A percentile compares a stretch with the other conserved stretches of the same genome.
Evolutionary conservation across 2,797 vertebrate species (phyloP).

Genomic region (Spizella passerina): DNA sequence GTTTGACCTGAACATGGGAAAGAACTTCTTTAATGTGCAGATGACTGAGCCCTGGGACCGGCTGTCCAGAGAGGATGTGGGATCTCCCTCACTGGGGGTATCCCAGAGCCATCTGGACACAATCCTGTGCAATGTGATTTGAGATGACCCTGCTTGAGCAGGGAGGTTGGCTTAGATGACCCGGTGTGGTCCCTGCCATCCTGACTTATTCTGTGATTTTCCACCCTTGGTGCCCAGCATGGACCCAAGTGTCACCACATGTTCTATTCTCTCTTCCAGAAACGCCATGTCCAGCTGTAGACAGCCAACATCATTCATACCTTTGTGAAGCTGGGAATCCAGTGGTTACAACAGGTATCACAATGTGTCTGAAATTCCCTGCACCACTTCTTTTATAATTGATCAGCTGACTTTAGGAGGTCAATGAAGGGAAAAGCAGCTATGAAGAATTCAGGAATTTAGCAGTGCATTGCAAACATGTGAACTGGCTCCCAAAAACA

Average conservation of each 20-base stretch:
- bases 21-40: background rate
- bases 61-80: background rate
- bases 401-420: background rate
- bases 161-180: background rate
- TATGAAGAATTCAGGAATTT: background rate
- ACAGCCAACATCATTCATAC: background rate
- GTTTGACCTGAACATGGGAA: fast-evolving
- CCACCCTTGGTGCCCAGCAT: background rate
- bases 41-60: background rate
- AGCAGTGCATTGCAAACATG: background rate
- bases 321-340: background rate
- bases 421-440: background rate
- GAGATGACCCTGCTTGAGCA: background rate
- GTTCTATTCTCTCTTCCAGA: background rate
- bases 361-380: background rate
- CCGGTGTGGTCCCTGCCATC: background rate
- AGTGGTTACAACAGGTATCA: background rate
- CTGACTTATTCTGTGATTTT: background rate
- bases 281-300: background rate
- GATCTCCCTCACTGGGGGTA: background rate
- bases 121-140: background rate
- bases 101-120: background rate
- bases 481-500: background rate
- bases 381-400: background rate
- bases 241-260: background rate